Conservation (phyloP, 30 jellyfish, hydroid and myxozoan genomes). For the Morbakka virulenta region DNA sequence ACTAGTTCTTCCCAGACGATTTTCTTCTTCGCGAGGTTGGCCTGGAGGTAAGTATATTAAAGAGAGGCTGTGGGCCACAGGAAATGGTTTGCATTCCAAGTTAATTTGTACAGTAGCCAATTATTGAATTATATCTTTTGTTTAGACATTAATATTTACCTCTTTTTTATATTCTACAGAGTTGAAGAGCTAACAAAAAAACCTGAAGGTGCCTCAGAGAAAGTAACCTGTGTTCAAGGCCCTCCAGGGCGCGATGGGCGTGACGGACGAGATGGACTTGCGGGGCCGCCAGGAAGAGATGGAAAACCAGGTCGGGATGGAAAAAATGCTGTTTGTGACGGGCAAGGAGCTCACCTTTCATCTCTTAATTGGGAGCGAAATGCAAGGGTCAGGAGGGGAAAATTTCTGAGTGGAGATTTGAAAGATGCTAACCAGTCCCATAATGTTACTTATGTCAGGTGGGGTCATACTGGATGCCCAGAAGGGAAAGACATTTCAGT, state of each 20-base stretch:
- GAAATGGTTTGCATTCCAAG: too few species aligned
- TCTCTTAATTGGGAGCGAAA: slow-evolving; percentile 5
- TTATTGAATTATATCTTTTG: too few species aligned
- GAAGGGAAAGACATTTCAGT: slow-evolving; percentile 11
- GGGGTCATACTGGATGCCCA: slow-evolving; percentile 51
- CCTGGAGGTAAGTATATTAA: too few species aligned
- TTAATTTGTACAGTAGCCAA: too few species aligned
- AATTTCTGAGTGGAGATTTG: slow-evolving; percentile 5
- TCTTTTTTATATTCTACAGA: not conserved
- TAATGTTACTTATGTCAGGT: slow-evolving; percentile 50
- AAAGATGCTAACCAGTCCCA: slow-evolving; percentile 5
- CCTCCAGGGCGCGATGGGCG: slow-evolving; percentile 50
- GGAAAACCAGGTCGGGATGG: slow-evolving; percentile 82
- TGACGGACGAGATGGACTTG: slow-evolving; percentile 68
- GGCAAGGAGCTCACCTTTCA: not conserved
- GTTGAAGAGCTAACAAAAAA: not conserved
- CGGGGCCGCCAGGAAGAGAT: slow-evolving; percentile 83
- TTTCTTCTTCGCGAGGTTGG: too few species aligned
- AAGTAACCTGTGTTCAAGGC: not conserved
- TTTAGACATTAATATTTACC: too few species aligned
- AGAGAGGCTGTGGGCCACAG: too few species aligned
- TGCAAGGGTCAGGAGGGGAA: slow-evolving; percentile 27
- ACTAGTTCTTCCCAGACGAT: too few species aligned
- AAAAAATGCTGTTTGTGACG: slow-evolving; percentile 60
- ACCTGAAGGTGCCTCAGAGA: not conserved